Conservation (phyloP, 2,888 invertebrate species). For the Tetranychus truncatus region DNA sequence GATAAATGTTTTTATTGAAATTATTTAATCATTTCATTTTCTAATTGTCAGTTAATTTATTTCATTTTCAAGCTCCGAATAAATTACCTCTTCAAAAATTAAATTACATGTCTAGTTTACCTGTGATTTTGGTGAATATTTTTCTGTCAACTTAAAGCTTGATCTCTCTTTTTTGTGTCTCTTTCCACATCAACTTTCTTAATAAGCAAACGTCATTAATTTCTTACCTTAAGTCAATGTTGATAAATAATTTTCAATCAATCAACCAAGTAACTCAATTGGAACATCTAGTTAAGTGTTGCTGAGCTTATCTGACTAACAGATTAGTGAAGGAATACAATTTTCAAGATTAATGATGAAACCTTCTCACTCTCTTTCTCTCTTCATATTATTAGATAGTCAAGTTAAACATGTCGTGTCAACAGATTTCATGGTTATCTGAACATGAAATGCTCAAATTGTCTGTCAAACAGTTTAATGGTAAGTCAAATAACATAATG, state of each 20-base stretch:
- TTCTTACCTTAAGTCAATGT: neutral
- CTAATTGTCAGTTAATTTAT: too few relatives aligned
- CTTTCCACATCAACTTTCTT: too few relatives aligned
- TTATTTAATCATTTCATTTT: too few relatives aligned
- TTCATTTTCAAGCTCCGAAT: too few relatives aligned
- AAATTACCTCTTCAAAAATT: too few relatives aligned
- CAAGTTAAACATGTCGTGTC: neutral
- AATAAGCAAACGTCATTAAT: neutral
- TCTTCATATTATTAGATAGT: neutral
- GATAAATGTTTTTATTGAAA: too few relatives aligned
- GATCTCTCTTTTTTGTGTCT: too few relatives aligned
- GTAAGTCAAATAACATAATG: neutral
- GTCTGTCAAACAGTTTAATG: neutral
- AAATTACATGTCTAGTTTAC: too few relatives aligned
- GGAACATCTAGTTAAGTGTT: neutral
- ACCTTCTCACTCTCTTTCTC: neutral
- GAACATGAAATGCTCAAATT: neutral
- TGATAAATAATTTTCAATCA: neutral
- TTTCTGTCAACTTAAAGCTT: too few relatives aligned
- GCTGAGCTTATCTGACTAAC: neutral
- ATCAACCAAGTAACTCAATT: neutral
- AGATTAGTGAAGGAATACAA: neutral
- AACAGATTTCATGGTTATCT: slow-evolving; percentile 1
- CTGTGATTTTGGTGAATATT: too few relatives aligned
- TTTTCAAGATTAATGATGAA: neutral